Evolutionary conservation across 2,888 invertebrate genomes (phyloP), one percentile per base, ranked within the genome.

Genomic region (Zaprionus bogoriensis): DNA sequence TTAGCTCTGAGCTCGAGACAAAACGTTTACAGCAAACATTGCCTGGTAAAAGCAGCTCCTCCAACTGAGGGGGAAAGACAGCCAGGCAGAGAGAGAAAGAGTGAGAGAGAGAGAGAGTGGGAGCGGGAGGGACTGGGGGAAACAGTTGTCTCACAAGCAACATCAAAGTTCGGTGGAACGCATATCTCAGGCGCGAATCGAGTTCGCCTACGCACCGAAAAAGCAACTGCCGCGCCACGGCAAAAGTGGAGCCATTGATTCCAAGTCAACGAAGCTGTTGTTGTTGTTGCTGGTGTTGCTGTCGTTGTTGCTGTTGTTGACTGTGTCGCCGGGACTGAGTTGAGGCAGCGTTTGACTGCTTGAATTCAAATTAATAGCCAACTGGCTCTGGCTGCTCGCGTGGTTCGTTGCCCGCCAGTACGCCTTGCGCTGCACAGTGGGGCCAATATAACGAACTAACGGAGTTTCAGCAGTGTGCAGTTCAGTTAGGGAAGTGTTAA

Each of bases 281-380:
- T 55, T 30, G 61, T 41, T 39, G 76, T n/a, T 44, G 45, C 53
- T 39, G 46, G 25, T 41, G 48, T 36, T 28, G 39, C 28, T 36
- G 64, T 23, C 42, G 59, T 45, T 54, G 70, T 48, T 63, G 54
- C n/a, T 42, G 60, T 39, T 57, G 60, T 51, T 55, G 61, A 62
- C 61, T 67, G 55, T 75, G 59, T 77, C 63, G 77, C 54, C 58
- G 62, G 65, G 68, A 63, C 69, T 55, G 55, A 68, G 67, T 59
- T 55, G 50, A 68, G 67, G 59, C 68, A 73, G 70, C 83, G 61
- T 87, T 75, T 73, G 87, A 88, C 87, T 86, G 87, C 87, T 83
- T 89, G 89, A 81, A 87, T 88, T 88, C 87, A 89, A 88, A 88
- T 87, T 87, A 89, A 88, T 88, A 88, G 88, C 76, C 74, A 72